phyloP scores from a whole-genome alignment of 1,140 invertebrate genomes.

The Probaryconus sp. region DNA sequence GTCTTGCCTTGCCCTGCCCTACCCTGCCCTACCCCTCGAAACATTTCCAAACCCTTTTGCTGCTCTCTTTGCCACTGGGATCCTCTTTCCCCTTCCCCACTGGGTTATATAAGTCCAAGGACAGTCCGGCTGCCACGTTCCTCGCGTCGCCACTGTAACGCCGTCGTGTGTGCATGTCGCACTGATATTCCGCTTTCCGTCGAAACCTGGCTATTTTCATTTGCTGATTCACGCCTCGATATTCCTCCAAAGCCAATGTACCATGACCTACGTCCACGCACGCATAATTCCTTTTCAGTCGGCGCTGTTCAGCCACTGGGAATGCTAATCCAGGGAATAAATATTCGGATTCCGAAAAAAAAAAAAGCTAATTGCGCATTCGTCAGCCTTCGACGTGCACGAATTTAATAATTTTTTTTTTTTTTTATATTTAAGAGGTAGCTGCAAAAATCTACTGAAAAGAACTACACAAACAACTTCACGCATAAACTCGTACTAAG shows the following conservation, averaged over 20 bases:
- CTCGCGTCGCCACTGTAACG: constrained; percentile 12
- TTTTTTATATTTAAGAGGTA: too few relatives aligned
- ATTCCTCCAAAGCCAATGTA: constrained; percentile 29
- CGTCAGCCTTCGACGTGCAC: constrained; percentile 12
- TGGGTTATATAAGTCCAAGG: constrained; percentile 61
- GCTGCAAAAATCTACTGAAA: too few relatives aligned
- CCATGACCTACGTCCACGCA: constrained; percentile 44
- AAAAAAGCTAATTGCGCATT: background rate
- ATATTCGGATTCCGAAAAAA: constrained; percentile 15
- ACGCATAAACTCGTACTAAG: too few relatives aligned
- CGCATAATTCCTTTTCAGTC: constrained; percentile 22
- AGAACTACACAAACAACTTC: too few relatives aligned
- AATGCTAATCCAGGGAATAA: constrained; percentile 25
- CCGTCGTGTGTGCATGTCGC: constrained; percentile 33
- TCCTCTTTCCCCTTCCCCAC: background rate
- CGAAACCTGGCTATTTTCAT: constrained; percentile 37
- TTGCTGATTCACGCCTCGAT: constrained; percentile 44
- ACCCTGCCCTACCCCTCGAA: constrained; percentile 26
- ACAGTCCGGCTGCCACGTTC: constrained; percentile 34
- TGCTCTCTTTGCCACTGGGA: too few relatives aligned
- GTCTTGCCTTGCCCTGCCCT: too few relatives aligned
- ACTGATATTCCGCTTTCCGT: constrained; percentile 30
- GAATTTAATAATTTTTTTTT: constrained; percentile 30
- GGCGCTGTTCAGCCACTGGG: background rate
- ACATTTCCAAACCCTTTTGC: constrained; percentile 38